phyloP scores from a whole-genome alignment of 2,888 invertebrate genomes.

The Onchidella celtica region DNA sequence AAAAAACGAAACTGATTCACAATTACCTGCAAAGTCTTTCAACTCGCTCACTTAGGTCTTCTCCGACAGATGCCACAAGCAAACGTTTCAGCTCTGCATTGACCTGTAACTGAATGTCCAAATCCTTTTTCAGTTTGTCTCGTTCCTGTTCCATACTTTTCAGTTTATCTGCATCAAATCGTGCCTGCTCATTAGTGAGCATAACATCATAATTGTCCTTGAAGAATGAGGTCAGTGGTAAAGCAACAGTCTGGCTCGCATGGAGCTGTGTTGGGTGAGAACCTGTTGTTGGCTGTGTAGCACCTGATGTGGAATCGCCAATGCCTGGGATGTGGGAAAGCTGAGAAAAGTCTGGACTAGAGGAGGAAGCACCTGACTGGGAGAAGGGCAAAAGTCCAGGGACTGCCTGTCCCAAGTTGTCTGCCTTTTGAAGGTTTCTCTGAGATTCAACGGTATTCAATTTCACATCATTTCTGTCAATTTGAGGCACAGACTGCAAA shows the following conservation, averaged over 20 bases:
- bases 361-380: no score
- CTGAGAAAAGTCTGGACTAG: not conserved
- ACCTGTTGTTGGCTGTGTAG: no score
- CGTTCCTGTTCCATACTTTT: conserved; percentile 61
- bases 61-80: conserved; percentile 96
- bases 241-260: not conserved
- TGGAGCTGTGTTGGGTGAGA: not conserved
- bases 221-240: conserved; percentile 2
- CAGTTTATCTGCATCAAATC: conserved; percentile 46
- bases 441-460: not conserved
- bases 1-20: not conserved
- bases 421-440: not conserved
- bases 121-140: conserved; percentile 51
- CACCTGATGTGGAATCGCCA: not conserved
- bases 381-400: no score
- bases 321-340: not conserved
- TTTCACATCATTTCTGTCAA: not conserved
- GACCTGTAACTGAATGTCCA: conserved; percentile 83
- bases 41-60: conserved; percentile 93
- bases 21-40: conserved; percentile 89
- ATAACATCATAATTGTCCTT: conserved; percentile 10
- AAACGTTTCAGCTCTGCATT: conserved; percentile 95
- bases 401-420: not conserved
- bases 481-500: not conserved
- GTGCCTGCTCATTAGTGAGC: conserved; percentile 9